These are phyloP conservation scores for Steinernema feltiae DNA, from an alignment of 1,140 invertebrate genomes.

Conservation along the genomic window DNA sequence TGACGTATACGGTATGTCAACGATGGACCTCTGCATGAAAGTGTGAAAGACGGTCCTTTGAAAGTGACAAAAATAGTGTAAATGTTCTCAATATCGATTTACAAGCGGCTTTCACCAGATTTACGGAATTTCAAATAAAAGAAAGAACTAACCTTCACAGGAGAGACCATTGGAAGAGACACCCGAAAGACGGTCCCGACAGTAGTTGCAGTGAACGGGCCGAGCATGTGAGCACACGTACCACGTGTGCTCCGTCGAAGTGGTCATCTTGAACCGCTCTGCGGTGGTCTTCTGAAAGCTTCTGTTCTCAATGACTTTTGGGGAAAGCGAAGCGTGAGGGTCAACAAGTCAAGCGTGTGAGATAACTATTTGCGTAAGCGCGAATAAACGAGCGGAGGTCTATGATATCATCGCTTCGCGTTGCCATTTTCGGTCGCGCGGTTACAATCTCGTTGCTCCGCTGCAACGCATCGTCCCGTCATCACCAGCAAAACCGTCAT, in stretches of 20 bases:
- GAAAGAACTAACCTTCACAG: constrained; percentile 68
- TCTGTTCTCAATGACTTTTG: not conserved
- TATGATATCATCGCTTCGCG: not conserved
- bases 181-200: constrained; percentile 80
- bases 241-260: constrained; percentile 7
- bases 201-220: constrained; percentile 92
- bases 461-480: not conserved
- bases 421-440: too few species aligned
- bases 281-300: not conserved
- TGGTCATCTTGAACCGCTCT: not conserved
- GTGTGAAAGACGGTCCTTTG: too few species aligned
- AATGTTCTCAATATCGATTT: too few species aligned
- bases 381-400: not conserved
- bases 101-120: too few species aligned
- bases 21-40: too few species aligned
- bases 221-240: constrained; percentile 57
- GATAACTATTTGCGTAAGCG: not conserved
- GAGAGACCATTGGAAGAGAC: constrained; percentile 86
- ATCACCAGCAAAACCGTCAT: not conserved
- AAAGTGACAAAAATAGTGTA: too few species aligned
- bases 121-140: too few species aligned
- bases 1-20: too few species aligned
- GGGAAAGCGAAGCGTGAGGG: too few species aligned
- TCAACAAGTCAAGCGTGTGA: not conserved
- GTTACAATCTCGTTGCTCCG: too few species aligned